phyloP scores from a whole-genome alignment of 2,113 vertebrate species.

The Xenopus borealis region DNA sequence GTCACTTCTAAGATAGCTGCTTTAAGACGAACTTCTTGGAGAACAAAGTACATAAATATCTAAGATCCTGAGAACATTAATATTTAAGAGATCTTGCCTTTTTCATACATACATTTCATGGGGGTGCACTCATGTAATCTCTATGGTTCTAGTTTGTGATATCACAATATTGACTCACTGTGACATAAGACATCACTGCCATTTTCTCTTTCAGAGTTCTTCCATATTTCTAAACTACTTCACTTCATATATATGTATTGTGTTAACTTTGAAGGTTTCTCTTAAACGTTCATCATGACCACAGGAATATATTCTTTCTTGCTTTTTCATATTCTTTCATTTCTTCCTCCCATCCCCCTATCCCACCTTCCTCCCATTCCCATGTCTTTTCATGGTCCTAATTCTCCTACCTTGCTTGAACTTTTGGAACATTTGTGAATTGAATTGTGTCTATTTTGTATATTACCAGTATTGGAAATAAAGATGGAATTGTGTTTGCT shows the following conservation, averaged over 20 bases:
- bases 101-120: not conserved
- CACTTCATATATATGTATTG: not conserved
- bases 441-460: conserved; percentile 66
- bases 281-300: not conserved
- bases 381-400: not conserved
- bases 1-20: conserved; percentile 9
- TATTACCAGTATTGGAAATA: conserved; percentile 68
- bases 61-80: too few relatives aligned
- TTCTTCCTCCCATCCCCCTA: not conserved
- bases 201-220: not conserved
- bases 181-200: conserved; percentile 42
- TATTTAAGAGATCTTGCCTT: not conserved
- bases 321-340: not conserved
- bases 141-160: conserved; percentile 29
- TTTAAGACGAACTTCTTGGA: not conserved
- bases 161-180: conserved; percentile 37
- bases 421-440: conserved; percentile 61
- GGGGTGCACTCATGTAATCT: conserved; percentile 7
- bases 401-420: not conserved
- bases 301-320: not conserved
- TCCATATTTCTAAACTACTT: not conserved
- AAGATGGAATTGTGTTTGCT: conserved; percentile 63
- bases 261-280: conserved; percentile 5
- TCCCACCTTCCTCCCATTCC: not conserved
- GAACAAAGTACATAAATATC: not conserved